These are phyloP conservation scores for Eilema caniola DNA, from an alignment of 2,888 invertebrate genomes.

Conservation along the genomic window DNA sequence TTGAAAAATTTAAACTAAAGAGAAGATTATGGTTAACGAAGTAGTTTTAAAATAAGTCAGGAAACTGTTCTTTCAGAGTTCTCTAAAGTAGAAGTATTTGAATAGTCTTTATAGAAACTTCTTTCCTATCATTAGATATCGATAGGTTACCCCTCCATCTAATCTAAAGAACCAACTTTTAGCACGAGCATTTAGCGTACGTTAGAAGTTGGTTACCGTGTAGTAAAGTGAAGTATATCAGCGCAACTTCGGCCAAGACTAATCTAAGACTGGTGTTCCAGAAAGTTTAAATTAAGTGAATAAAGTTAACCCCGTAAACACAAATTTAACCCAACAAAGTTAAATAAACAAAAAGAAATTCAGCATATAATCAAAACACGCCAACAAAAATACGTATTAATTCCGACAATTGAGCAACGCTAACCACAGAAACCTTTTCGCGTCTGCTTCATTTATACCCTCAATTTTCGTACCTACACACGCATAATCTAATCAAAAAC, in stretches of 20 bases:
- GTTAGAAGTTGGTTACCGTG: not conserved
- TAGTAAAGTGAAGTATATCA: not conserved
- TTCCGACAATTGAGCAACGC: not conserved
- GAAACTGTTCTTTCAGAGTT: no score
- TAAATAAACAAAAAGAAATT: not conserved
- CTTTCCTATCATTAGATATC: no score
- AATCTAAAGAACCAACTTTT: not conserved
- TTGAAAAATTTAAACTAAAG: not conserved
- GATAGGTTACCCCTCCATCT: not conserved
- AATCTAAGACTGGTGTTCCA: not conserved
- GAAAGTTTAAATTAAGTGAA: not conserved
- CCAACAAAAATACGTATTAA: not conserved
- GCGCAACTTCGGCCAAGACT: not conserved
- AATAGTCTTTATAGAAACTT: not conserved
- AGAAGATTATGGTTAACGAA: no score
- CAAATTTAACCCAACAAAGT: not conserved
- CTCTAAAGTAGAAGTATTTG: not conserved
- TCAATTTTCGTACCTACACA: constrained; percentile 20
- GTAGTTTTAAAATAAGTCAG: no score
- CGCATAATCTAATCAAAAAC: constrained; percentile 31
- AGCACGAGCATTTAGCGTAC: not conserved
- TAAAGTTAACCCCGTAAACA: not conserved
- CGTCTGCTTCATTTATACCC: constrained; percentile 22
- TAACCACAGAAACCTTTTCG: constrained; percentile 13
- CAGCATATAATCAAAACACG: constrained; percentile 4